Conservation (phyloP, 2,888 invertebrate genomes). For the Rhingia rostrata region DNA sequence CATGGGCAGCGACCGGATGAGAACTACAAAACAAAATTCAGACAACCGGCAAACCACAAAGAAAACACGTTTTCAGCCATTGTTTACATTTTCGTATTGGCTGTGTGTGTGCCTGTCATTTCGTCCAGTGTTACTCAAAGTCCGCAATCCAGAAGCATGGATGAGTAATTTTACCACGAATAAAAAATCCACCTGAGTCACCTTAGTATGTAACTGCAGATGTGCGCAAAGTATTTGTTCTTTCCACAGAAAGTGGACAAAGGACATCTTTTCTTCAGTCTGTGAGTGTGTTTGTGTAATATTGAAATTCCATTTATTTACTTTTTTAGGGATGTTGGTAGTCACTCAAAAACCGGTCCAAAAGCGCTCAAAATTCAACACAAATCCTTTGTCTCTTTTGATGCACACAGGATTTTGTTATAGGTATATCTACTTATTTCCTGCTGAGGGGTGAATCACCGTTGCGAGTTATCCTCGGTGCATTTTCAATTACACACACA, state of each 20-base stretch:
- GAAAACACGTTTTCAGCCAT: constrained; percentile 20
- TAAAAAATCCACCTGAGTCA: constrained; percentile 40
- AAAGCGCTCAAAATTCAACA: not conserved
- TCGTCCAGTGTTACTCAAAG: constrained; percentile 1
- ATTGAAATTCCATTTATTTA: not conserved
- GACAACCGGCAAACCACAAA: constrained; percentile 34
- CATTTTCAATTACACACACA: not conserved
- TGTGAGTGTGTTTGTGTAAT: not conserved
- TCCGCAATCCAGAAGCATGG: constrained; percentile 7
- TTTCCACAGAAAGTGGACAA: constrained; percentile 5
- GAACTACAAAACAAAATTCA: constrained; percentile 57
- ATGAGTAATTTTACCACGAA: constrained; percentile 15
- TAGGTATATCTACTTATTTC: too few relatives aligned
- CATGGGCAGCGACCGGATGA: constrained; percentile 8
- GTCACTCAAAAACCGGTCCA: constrained; percentile 38
- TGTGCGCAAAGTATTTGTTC: not conserved
- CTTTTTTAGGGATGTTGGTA: not conserved
- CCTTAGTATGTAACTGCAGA: not conserved
- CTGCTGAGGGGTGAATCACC: not conserved
- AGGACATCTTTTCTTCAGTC: not conserved
- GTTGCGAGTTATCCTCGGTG: not conserved
- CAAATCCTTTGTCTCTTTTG: constrained; percentile 27
- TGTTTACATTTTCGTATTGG: constrained; percentile 39
- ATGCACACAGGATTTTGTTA: constrained; percentile 3
- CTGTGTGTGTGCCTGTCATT: constrained; percentile 3